phyloP scores from a whole-genome alignment of 2,888 invertebrate genomes.

The Deilephila porcellus region DNA sequence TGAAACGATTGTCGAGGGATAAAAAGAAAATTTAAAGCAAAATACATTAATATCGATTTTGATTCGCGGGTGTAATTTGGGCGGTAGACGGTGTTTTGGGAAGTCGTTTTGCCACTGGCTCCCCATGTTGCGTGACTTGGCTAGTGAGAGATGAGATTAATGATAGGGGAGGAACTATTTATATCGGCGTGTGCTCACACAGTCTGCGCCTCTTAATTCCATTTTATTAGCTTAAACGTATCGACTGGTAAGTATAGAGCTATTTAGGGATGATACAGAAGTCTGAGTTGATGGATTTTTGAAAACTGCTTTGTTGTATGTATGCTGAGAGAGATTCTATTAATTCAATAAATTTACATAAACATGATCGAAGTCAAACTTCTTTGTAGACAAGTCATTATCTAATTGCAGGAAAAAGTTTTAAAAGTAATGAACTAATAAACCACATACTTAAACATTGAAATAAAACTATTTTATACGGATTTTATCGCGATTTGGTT shows the following conservation, averaged over 20 bases:
- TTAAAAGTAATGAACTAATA: background rate
- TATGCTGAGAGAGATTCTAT: too few species aligned
- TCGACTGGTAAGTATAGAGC: background rate
- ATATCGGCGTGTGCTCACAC: slow-evolving; percentile 30
- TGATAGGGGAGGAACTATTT: slow-evolving; percentile 69
- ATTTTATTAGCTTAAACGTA: slow-evolving; percentile 12
- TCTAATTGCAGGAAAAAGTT: background rate
- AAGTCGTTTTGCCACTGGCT: slow-evolving; percentile 53
- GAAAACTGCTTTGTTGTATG: background rate
- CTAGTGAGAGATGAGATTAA: slow-evolving; percentile 77
- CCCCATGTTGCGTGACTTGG: slow-evolving; percentile 59
- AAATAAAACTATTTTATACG: too few species aligned
- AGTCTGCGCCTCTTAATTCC: slow-evolving; percentile 25
- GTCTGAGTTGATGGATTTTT: background rate
- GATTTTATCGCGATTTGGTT: too few species aligned
- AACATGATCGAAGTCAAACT: too few species aligned
- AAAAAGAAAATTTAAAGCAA: slow-evolving; percentile 45
- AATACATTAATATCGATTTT: slow-evolving; percentile 41
- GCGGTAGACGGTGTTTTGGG: slow-evolving; percentile 52
- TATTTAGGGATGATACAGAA: slow-evolving; percentile 12
- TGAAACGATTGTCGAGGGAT: slow-evolving; percentile 45
- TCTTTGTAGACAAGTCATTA: too few species aligned
- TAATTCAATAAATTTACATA: too few species aligned
- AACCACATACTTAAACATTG: too few species aligned
- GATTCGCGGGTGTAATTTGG: slow-evolving; percentile 53